Base-by-base conservation (phyloP, 2,113 vertebrate species). In the Bufo gargarizans region DNA sequence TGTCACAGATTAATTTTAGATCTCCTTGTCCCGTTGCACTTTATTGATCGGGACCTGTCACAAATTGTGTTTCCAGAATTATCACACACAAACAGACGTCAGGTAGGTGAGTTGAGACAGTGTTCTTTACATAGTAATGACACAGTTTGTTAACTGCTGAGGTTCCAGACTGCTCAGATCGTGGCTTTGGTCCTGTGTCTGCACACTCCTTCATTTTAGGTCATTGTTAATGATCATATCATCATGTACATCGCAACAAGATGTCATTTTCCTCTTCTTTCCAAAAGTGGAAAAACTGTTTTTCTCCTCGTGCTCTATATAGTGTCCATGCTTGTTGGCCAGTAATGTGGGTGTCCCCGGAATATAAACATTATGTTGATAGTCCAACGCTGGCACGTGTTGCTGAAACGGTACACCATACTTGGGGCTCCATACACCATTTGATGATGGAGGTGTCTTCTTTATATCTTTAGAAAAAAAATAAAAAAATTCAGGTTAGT, bases 261-360 rank as follows among this genome's bases (percentile, higher is more conserved):
- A 95, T 63, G 96, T 95, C 90, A 97, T 96, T 89, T 96, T 97
- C 67, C 96, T 94, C 90, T 95, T 97, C 92, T 98, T 98, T 82
- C 97, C 97, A 89, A 98, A 98, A 78, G 97, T 98, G 81, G 97
- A 97, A 92, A 98, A 98, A 84, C 96, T 94, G 92, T 97, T 97
- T 92, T 96, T 96, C 90, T 95, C 95, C 45, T 97, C 96, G 53
- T 93, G 90, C 77, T 97, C 96, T 4, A 94, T 93, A 86, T 95
- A 94, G 78, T 94, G 93, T 0, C 77, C 93, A 0, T 97, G 96
- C 89, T 96, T 95, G 91, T 95, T 93, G 77, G 96, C 95, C 88
- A 95, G 95, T 85, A 96, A 94, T 0, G 95, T 96, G 0, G 96
- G 96, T 0, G 97, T 98, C 84, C 97, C 97, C 0, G 97, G 97